phyloP scores from a whole-genome alignment of 2,888 invertebrate species.

The Dione vanillae region DNA sequence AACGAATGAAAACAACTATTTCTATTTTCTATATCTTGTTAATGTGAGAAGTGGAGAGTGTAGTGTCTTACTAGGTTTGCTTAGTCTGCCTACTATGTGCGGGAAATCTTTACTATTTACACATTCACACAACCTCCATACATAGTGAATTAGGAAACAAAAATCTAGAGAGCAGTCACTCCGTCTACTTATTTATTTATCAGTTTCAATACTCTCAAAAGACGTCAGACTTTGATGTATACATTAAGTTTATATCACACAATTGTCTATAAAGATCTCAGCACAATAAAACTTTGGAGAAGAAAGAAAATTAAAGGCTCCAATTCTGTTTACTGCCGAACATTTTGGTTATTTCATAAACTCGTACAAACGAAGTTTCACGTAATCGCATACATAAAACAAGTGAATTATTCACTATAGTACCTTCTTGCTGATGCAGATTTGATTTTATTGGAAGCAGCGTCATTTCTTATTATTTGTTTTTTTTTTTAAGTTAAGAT shows the following conservation, averaged over 20 bases:
- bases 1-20: too few species aligned
- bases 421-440: conserved; percentile 28
- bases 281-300: conserved; percentile 27
- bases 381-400: conserved; percentile 33
- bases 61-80: too few species aligned
- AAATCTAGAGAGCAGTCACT: not conserved
- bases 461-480: not conserved
- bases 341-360: conserved; percentile 38
- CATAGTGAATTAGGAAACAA: too few species aligned
- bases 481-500: not conserved
- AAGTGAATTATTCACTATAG: conserved; percentile 34
- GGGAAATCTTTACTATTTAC: too few species aligned
- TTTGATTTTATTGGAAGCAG: conserved; percentile 10
- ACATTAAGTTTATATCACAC: conserved; percentile 11
- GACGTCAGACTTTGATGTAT: not conserved
- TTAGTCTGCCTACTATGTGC: too few species aligned
- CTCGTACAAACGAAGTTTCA: conserved; percentile 32
- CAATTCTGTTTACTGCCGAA: conserved; percentile 35
- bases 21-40: too few species aligned
- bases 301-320: conserved; percentile 27
- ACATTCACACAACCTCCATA: too few species aligned
- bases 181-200: not conserved
- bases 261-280: conserved; percentile 17
- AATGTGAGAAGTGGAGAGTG: too few species aligned
- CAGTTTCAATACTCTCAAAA: not conserved